Evolutionary conservation across 2,113 vertebrate genomes (phyloP), one percentile per base, ranked within the genome.

Genomic region (Camelus bactrianus): DNA sequence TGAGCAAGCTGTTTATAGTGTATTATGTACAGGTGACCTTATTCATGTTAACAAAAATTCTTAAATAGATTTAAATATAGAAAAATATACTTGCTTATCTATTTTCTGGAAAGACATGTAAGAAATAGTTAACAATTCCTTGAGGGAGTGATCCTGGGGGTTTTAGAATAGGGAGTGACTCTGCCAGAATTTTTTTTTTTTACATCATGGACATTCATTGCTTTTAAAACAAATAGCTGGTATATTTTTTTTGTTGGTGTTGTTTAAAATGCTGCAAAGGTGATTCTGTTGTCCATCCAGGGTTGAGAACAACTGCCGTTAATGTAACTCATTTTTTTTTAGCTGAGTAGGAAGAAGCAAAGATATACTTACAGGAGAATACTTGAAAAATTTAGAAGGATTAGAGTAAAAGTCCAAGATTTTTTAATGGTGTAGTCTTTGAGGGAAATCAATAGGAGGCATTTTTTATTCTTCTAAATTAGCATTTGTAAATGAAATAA

Each of bases 401-500:
- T 1, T 42, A 42, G 38, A 73, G 14, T 76, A 69, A 92, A 95
- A 79, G 28, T 58, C 20, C 12, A 24, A 56, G 42, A 22, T 73
- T 75, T 95, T 97, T 95, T n/a, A 75, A n/a, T 24, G 75, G 42
- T 96, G 10, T 70, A 83, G 95, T 72, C 54, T 97, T 82, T 83
- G 86, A 94, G 19, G 26, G 32, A 96, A 94, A 94, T 94, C 52
- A 88, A 87, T 77, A 8, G 16, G 65, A 96, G 72, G 60, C 56
- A 60, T 56, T 91, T 97, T 95, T 97, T 96, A 96, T 94, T 77
- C 90, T 97, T 50, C 91, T 77, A 84, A 96, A 96, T 98, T 96
- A 96, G 91, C 95, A 97, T 97, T 85, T 97, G 52, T 95, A 96
- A 96, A 94, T 94, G 94, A 82, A 95, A 70, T 97, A 96, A 94